phyloP scores from a whole-genome alignment of 2,888 invertebrate genomes.

The Heteromurus nitidus region DNA sequence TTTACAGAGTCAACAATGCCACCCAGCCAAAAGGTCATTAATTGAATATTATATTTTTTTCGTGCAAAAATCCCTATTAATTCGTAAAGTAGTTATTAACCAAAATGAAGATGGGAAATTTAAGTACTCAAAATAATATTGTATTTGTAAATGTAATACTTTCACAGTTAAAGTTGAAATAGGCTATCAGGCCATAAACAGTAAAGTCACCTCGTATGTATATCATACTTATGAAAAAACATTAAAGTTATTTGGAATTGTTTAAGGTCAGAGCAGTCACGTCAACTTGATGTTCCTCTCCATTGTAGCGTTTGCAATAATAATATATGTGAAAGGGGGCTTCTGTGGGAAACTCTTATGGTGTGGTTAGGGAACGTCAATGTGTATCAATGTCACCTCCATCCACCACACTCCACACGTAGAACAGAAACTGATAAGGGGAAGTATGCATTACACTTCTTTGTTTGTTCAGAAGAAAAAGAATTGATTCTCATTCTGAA shows the following conservation, averaged over 20 bases:
- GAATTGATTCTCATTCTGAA: background rate
- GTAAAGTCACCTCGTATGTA: background rate
- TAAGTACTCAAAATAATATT: background rate
- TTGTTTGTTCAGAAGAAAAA: background rate
- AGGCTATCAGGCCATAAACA: slow-evolving; percentile 33
- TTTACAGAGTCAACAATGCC: background rate
- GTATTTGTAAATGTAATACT: background rate
- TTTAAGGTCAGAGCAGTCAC: slow-evolving; percentile 50
- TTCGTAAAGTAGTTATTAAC: background rate
- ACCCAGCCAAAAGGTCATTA: slow-evolving; percentile 29
- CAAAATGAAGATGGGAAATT: background rate
- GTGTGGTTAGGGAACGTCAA: background rate
- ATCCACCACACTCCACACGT: background rate
- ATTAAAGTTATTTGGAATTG: slow-evolving; percentile 11
- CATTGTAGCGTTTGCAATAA: background rate
- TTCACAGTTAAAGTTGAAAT: slow-evolving; percentile 20
- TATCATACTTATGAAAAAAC: background rate
- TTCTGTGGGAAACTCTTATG: slow-evolving; percentile 35
- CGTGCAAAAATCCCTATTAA: background rate
- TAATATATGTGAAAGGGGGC: slow-evolving; percentile 23
- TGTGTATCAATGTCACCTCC: slow-evolving; percentile 28
- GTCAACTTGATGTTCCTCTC: background rate
- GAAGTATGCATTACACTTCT: background rate
- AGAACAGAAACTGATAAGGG: background rate
- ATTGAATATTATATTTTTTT: background rate